Percentiles rank a stretch among this genome's conserved stretches.
phyloP scores from a whole-genome alignment of 2,113 vertebrate genomes.

The Clupea harengus region DNA sequence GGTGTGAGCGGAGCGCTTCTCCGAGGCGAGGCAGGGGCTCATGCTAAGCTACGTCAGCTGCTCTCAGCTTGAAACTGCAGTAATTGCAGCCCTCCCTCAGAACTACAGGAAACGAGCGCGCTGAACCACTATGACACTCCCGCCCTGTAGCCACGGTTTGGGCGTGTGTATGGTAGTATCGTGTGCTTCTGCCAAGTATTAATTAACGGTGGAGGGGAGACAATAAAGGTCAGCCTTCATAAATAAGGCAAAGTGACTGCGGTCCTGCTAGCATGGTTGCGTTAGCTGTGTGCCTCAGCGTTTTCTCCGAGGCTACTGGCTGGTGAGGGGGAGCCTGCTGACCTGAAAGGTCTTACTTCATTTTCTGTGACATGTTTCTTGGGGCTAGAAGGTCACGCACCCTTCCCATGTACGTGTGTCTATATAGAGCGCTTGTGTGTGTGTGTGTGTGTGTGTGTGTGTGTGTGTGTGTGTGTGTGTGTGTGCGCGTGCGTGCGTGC shows the following conservation, averaged over 20 bases:
- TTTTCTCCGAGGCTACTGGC: neutral
- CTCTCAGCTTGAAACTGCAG: neutral
- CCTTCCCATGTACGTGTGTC: neutral
- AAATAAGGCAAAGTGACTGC: constrained; percentile 18
- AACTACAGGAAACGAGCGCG: neutral
- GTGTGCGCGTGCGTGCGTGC: neutral
- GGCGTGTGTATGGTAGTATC: neutral
- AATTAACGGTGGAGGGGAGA: constrained; percentile 32
- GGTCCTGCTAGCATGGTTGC: neutral
- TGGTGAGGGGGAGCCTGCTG: constrained; percentile 8
- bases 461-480: constrained; percentile 18
- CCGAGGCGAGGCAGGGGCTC: neutral
- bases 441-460: neutral
- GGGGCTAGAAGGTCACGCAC: constrained; percentile 7
- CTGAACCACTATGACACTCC: neutral
- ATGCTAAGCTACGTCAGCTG: neutral
- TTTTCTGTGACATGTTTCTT: constrained; percentile 30
- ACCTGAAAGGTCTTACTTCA: constrained; percentile 21
- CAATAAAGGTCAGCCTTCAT: constrained; percentile 40
- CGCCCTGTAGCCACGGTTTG: constrained; percentile 1
- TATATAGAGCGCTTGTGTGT: neutral
- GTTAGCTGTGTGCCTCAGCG: neutral
- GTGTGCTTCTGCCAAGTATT: constrained; percentile 32
- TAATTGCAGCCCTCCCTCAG: neutral
- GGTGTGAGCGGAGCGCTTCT: neutral